Evolutionary conservation across 2,888 invertebrate species (phyloP), one percentile per base, ranked within the genome.

Genomic region (Scaptomyza polygonia): DNA sequence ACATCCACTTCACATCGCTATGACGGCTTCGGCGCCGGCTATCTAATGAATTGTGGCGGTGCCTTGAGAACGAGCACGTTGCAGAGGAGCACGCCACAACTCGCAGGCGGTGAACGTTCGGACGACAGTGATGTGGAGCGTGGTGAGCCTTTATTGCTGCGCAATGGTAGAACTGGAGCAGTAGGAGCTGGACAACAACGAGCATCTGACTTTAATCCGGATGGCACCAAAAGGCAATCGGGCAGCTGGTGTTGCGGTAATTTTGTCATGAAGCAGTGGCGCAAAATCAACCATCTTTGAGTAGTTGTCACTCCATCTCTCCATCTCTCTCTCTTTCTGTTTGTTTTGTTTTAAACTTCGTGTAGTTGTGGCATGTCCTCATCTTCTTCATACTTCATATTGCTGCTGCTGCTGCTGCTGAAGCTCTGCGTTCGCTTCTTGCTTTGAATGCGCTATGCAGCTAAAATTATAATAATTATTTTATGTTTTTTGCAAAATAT

Each of bases 241-340:
- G 91, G 91, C 63, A 91, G 91, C 69, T 96, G 96, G 96, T 96
- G 96, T 92, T 96, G 96, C 91, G 96, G 95, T 90, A 94, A 95
- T 79, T 95, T 96, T 92, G 95, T 96, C 74, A 92, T 94, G 90
- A 95, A 95, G 91, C 95, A 96, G 83, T 94, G 96, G 92, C 94
- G 94, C 84, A 95, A 95, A 92, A 95, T 95, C 56, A 95, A 96
- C 90, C 95, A 95, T 92, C 95, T 95, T 92, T 95, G 90, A 90
- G 89, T 86, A 74, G 63, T 29, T 16, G 27, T 48, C 21, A 42
- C 43, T 42, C 8, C 32, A 5, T 48, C 32, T 21, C 6, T 34
- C 11, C 39, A 18, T 44, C 18, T 36, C 5, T 47, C 12, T 32
- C 6, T 48, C 21, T 6, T n/a, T 32, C n/a, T 32, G 18, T 51